These are phyloP conservation scores for Rousettus leschenaultii DNA, from an alignment of 2,113 vertebrate genomes.

Conservation along the genomic window DNA sequence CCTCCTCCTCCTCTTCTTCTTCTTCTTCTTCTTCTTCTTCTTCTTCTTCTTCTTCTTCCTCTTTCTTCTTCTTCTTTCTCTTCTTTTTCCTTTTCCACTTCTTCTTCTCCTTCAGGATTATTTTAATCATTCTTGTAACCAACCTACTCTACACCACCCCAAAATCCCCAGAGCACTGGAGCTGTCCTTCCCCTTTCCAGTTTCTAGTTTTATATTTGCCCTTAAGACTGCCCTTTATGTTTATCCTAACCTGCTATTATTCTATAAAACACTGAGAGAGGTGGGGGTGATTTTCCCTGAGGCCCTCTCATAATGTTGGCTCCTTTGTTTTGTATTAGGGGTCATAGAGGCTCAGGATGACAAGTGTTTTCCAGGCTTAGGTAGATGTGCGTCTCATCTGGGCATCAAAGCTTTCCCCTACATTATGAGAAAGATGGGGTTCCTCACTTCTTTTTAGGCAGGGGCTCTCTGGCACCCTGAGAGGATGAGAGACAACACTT, in stretches of 20 bases:
- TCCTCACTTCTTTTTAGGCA: constrained; percentile 25
- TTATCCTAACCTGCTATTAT: constrained; percentile 69
- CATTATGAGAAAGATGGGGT: neutral
- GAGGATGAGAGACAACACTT: constrained; percentile 28
- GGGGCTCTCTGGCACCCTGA: neutral
- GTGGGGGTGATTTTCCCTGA: constrained; percentile 16
- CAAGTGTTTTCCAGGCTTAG: constrained; percentile 22
- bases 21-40: too few relatives aligned
- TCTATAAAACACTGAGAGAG: constrained; percentile 52
- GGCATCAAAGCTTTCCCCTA: neutral
- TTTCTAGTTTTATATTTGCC: constrained; percentile 51
- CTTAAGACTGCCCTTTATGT: constrained; percentile 46
- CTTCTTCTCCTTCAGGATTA: neutral
- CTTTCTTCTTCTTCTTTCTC: too few relatives aligned
- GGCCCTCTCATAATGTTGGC: constrained; percentile 47
- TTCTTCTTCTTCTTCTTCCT: too few relatives aligned
- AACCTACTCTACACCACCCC: neutral
- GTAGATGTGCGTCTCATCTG: neutral
- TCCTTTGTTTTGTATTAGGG: constrained; percentile 43
- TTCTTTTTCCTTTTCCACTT: too few relatives aligned
- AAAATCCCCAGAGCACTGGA: neutral
- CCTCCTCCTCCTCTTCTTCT: too few relatives aligned
- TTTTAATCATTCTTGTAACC: constrained; percentile 25
- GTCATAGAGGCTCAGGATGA: constrained; percentile 47
- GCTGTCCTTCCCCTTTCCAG: constrained; percentile 39